Conservation (phyloP, 2,113 vertebrate genomes). For the Gallinago jamesoni region DNA sequence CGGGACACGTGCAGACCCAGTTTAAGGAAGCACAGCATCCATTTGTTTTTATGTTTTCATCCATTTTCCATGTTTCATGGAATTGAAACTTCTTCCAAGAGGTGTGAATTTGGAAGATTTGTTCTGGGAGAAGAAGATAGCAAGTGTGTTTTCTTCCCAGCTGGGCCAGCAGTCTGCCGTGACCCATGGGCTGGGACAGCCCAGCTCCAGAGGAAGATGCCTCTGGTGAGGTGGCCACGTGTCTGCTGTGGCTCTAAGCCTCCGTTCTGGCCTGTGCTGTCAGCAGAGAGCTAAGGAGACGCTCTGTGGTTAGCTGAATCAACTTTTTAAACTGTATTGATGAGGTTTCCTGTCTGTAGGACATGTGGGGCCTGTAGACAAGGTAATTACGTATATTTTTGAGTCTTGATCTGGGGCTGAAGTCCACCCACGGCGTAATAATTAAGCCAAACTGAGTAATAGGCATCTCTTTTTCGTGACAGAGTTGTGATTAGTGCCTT, state of each 20-base stretch:
- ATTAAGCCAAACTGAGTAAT: neutral
- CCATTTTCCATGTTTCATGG: neutral
- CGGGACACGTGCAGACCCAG: fast-evolving
- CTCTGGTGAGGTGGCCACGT: neutral
- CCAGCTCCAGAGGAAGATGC: neutral
- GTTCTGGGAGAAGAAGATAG: neutral
- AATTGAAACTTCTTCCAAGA: neutral
- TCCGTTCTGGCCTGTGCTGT: neutral
- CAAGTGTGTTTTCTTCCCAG: fast-evolving
- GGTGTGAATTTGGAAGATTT: neutral
- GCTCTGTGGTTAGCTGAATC: neutral
- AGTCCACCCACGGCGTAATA: fast-evolving
- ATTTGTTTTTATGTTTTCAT: neutral
- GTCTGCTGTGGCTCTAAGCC: neutral
- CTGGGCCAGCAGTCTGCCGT: neutral
- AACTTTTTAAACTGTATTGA: neutral
- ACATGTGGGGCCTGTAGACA: neutral
- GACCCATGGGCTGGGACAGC: neutral
- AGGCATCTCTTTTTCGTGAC: neutral
- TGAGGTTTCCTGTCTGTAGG: neutral
- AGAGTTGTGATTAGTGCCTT: neutral
- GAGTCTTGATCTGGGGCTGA: neutral
- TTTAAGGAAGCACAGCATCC: neutral
- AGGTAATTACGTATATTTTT: neutral
- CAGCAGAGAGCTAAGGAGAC: neutral